Percentiles rank a stretch among this genome's conserved stretches.
phyloP scores from a whole-genome alignment of 35 echinoderm and acorn worm species.

The Heliocidaris tuberculata region DNA sequence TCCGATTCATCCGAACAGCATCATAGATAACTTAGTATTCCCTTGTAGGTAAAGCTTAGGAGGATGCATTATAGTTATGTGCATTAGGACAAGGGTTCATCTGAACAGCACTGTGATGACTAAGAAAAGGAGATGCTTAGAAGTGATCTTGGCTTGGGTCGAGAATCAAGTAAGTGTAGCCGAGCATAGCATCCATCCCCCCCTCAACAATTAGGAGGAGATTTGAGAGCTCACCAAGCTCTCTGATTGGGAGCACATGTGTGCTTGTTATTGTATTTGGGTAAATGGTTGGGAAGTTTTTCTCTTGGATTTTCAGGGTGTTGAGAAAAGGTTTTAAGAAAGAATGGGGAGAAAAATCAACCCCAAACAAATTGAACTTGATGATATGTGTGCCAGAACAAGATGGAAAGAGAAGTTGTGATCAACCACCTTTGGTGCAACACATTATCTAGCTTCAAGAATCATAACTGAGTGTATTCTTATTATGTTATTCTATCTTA shows the following conservation, averaged over 20 bases:
- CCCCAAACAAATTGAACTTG: not conserved
- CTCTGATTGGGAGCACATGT: not conserved
- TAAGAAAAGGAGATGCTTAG: not conserved
- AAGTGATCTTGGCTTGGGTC: not conserved
- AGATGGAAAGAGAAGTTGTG: not conserved
- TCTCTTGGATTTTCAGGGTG: conserved; percentile 12
- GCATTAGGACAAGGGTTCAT: not conserved
- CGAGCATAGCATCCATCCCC: not conserved
- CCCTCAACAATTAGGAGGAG: not conserved
- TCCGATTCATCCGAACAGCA: not conserved
- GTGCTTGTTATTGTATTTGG: not conserved
- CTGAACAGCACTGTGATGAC: not conserved
- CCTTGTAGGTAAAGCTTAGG: not conserved
- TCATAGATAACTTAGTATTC: not conserved
- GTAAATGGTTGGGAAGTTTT: conserved; percentile 17
- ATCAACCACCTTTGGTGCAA: not conserved
- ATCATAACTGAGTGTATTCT: not conserved
- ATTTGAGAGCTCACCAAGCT: not conserved
- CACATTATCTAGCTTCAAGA: not conserved
- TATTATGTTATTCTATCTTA: not conserved
- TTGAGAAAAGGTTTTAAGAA: not conserved
- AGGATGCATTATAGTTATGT: not conserved
- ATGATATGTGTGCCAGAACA: not conserved
- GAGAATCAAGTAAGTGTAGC: not conserved
- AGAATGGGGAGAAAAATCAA: not conserved